These are phyloP conservation scores for Ramazzottius varieornatus DNA, from an alignment of 2,888 invertebrate species.

Conservation along the genomic window DNA sequence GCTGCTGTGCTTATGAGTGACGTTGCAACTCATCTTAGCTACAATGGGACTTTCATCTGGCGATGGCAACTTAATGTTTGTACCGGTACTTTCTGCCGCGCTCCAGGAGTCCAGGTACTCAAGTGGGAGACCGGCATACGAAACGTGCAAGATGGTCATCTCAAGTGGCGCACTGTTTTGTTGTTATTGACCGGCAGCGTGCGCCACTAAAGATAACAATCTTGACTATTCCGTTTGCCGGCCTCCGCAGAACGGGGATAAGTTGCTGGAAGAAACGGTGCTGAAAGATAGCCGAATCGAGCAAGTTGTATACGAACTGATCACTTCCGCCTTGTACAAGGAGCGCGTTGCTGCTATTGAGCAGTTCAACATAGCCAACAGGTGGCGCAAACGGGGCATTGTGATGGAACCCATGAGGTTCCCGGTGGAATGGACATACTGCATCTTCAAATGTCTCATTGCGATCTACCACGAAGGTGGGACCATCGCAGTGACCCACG, in stretches of 20 bases:
- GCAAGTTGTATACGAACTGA: slow-evolving; percentile 14
- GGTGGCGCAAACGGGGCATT: slow-evolving; percentile 47
- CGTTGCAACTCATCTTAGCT: too few relatives aligned
- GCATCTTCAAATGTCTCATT: neutral
- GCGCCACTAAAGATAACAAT: too few relatives aligned
- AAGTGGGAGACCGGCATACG: too few relatives aligned
- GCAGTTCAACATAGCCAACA: slow-evolving; percentile 24
- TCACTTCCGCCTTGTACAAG: slow-evolving; percentile 13
- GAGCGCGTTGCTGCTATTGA: slow-evolving; percentile 12
- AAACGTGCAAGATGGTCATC: too few relatives aligned
- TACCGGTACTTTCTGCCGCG: too few relatives aligned
- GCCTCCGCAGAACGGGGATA: neutral
- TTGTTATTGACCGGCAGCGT: too few relatives aligned
- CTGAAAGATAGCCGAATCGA: slow-evolving; percentile 7
- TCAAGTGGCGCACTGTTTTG: too few relatives aligned
- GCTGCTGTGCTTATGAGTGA: too few relatives aligned
- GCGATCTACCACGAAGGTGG: slow-evolving; percentile 27
- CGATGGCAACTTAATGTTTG: too few relatives aligned
- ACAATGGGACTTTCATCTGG: too few relatives aligned
- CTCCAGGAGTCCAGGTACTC: too few relatives aligned
- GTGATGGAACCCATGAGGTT: slow-evolving; percentile 39
- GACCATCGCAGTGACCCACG: slow-evolving; percentile 37
- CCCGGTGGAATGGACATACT: slow-evolving; percentile 19
- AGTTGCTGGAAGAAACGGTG: neutral
- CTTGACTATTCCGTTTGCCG: too few relatives aligned